Percentiles rank a stretch among this genome's conserved stretches.
phyloP scores from a whole-genome alignment of 1,140 invertebrate genomes.

The Drosophila leontia region DNA sequence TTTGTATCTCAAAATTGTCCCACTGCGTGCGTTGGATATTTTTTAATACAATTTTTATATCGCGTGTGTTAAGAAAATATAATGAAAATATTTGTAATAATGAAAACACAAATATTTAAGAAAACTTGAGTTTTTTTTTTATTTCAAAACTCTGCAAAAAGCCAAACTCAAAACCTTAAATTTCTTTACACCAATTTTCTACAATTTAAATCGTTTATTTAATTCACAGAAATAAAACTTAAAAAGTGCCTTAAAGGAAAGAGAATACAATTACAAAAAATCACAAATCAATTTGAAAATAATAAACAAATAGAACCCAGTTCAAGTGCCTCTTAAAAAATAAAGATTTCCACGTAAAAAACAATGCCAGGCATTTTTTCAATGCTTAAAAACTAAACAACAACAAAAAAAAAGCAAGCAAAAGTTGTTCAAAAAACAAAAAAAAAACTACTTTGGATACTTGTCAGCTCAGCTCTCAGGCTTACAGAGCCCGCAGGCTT shows the following conservation, averaged over 20 bases:
- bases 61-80: background rate
- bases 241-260: background rate
- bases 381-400: constrained; percentile 25
- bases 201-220: background rate
- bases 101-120: background rate
- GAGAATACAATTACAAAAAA: constrained; percentile 3
- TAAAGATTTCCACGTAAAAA: constrained; percentile 14
- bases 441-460: constrained; percentile 59
- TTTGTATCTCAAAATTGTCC: constrained; percentile 47
- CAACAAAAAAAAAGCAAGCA: constrained; percentile 47
- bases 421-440: constrained; percentile 54
- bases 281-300: background rate
- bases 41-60: constrained; percentile 21
- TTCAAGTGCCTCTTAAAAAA: constrained; percentile 35
- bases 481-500: constrained; percentile 49
- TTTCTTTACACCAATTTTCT: background rate
- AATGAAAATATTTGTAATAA: background rate
- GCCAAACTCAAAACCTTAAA: background rate
- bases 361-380: constrained; percentile 30
- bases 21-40: constrained; percentile 28
- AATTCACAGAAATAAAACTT: constrained; percentile 8
- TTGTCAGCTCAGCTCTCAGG: constrained; percentile 54
- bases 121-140: background rate
- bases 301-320: constrained; percentile 17
- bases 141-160: background rate